Conservation (phyloP, 2,888 invertebrate species). For the Litoditis marina region DNA sequence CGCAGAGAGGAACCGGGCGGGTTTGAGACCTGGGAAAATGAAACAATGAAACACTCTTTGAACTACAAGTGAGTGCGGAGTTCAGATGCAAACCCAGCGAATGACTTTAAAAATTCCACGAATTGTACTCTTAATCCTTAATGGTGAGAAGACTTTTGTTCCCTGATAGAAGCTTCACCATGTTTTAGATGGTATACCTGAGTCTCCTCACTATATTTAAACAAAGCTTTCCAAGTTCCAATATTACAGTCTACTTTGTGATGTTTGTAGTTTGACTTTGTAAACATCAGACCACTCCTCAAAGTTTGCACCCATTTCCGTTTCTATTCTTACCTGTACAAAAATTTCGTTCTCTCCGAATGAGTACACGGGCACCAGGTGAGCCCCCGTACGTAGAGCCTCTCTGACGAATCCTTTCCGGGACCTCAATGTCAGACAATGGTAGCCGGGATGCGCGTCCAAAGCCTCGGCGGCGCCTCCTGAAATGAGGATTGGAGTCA, state of each 20-base stretch:
- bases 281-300: too few relatives aligned
- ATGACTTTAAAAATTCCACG: too few relatives aligned
- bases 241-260: neutral
- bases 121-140: too few relatives aligned
- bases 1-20: slow-evolving; percentile 45
- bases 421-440: slow-evolving; percentile 35
- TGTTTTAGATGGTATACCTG: too few relatives aligned
- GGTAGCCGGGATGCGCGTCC: slow-evolving; percentile 45
- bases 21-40: slow-evolving; percentile 38
- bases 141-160: too few relatives aligned
- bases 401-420: slow-evolving; percentile 42
- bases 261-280: neutral
- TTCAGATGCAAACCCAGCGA: too few relatives aligned
- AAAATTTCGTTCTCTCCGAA: slow-evolving; percentile 65
- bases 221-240: neutral
- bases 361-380: slow-evolving; percentile 63
- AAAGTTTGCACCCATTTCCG: too few relatives aligned
- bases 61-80: too few relatives aligned
- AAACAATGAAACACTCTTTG: too few relatives aligned
- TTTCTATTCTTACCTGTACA: slow-evolving; percentile 22
- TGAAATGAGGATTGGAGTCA: slow-evolving; percentile 15
- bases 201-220: too few relatives aligned
- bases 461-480: slow-evolving; percentile 51
- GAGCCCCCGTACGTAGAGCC: slow-evolving; percentile 54
- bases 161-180: too few relatives aligned